phyloP scores from a whole-genome alignment of 2,113 vertebrate species.

The Cryptomyrus ogoouensis region DNA sequence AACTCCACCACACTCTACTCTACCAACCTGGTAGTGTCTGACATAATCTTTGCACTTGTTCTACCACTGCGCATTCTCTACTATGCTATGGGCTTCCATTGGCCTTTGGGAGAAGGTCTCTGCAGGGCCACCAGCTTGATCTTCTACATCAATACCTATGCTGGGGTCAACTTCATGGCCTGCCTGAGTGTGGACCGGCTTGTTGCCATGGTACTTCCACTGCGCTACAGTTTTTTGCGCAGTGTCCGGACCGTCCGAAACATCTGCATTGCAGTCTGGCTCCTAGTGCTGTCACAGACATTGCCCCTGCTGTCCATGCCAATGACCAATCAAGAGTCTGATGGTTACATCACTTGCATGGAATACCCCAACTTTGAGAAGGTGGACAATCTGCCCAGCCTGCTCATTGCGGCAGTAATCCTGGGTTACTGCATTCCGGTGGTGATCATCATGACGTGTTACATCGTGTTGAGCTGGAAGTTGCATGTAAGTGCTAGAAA shows the following conservation, averaged over 20 bases:
- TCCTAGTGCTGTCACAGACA: constrained; percentile 80
- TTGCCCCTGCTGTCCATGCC: constrained; percentile 71
- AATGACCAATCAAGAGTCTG: constrained; percentile 60
- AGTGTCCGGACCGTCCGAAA: constrained; percentile 71
- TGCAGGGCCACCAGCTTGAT: constrained; percentile 62
- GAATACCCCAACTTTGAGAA: constrained; percentile 89
- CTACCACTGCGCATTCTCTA: constrained; percentile 67
- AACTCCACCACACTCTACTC: constrained; percentile 76
- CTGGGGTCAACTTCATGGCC: constrained; percentile 94
- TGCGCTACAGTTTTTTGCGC: constrained; percentile 71
- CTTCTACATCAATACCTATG: constrained; percentile 76
- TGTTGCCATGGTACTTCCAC: constrained; percentile 82
- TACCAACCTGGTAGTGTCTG: constrained; percentile 68
- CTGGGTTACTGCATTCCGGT: constrained; percentile 79
- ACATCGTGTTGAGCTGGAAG: constrained; percentile 79
- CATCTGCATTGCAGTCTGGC: constrained; percentile 77
- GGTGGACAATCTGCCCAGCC: constrained; percentile 62
- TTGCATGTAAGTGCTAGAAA: constrained; percentile 72
- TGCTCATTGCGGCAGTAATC: constrained; percentile 78
- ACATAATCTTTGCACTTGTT: constrained; percentile 65
- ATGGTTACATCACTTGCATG: constrained; percentile 76
- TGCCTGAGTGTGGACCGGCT: constrained; percentile 90
- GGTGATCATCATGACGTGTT: constrained; percentile 75
- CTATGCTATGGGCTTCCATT: constrained; percentile 66
- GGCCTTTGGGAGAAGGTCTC: constrained; percentile 60